Conservation (phyloP, 2,113 vertebrate species). For the Anolis sagrei region DNA sequence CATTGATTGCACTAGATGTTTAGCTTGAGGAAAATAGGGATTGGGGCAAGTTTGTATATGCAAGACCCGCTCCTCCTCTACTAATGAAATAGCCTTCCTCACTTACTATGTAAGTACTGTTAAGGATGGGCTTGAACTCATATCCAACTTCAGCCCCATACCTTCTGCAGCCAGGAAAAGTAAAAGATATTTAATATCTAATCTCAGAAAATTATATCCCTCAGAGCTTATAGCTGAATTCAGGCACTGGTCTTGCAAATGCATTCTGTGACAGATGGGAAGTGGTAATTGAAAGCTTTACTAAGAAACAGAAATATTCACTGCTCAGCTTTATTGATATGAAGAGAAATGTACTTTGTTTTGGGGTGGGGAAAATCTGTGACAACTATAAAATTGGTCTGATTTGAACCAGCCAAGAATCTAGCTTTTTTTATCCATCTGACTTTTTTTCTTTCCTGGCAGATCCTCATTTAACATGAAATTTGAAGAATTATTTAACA, state of each 20-base stretch:
- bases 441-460: constrained; percentile 35
- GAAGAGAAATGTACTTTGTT: neutral
- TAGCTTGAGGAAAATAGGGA: too few relatives aligned
- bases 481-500: constrained; percentile 62
- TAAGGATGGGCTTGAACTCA: neutral
- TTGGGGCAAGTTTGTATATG: too few relatives aligned
- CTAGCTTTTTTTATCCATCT: neutral
- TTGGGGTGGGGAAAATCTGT: constrained; percentile 5
- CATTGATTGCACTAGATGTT: too few relatives aligned
- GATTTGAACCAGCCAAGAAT: constrained; percentile 31
- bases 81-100: too few relatives aligned
- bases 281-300: constrained; percentile 4
- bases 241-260: constrained; percentile 1
- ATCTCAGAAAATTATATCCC: neutral
- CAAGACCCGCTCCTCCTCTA: too few relatives aligned
- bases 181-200: neutral
- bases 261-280: constrained; percentile 1
- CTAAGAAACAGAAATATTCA: constrained; percentile 19
- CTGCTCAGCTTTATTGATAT: neutral
- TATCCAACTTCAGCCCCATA: neutral
- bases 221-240: neutral
- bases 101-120: too few relatives aligned
- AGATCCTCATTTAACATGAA: constrained; percentile 38
- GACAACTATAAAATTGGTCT: constrained; percentile 33
- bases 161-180: neutral